Percentiles rank a stretch among this genome's conserved stretches.
phyloP scores from a whole-genome alignment of 2,797 vertebrate genomes.

The Margarornis squamiger region DNA sequence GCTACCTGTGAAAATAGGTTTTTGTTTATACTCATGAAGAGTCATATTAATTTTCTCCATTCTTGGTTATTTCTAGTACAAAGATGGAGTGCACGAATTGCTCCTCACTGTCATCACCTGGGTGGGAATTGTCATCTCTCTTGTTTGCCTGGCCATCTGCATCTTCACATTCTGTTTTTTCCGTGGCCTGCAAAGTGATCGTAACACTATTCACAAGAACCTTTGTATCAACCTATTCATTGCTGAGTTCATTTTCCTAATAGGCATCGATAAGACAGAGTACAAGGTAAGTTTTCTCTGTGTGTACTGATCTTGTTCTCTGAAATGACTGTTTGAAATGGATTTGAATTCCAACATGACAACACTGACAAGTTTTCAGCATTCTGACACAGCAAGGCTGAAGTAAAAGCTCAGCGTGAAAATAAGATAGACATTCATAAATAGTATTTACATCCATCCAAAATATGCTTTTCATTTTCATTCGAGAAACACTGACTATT shows the following conservation, averaged over 20 bases:
- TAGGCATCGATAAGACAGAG: slow-evolving; percentile 96
- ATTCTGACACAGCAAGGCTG: slow-evolving; percentile 61
- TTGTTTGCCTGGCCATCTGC: slow-evolving; percentile 95
- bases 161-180: slow-evolving; percentile 99
- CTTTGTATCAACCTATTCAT: slow-evolving; percentile 98
- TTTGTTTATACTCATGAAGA: slow-evolving; percentile 61
- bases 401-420: slow-evolving; percentile 69
- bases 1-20: slow-evolving; percentile 21
- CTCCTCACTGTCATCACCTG: slow-evolving; percentile 95
- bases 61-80: slow-evolving; percentile 80
- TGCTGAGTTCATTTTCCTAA: slow-evolving; percentile 97
- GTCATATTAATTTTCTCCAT: slow-evolving; percentile 66
- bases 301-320: slow-evolving; percentile 30
- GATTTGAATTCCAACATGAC: slow-evolving; percentile 71
- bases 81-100: slow-evolving; percentile 86
- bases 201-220: slow-evolving; percentile 99
- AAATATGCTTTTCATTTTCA: slow-evolving; percentile 40
- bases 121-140: slow-evolving; percentile 95
- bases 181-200: slow-evolving; percentile 96
- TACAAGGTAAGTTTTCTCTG: slow-evolving; percentile 84
- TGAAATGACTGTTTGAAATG: slow-evolving; percentile 63
- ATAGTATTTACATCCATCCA: slow-evolving; percentile 6
- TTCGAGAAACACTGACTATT: background rate
- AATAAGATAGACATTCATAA: slow-evolving; percentile 55
- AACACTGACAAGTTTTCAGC: slow-evolving; percentile 65